Evolutionary conservation across 2,113 vertebrate species (phyloP).

Genomic region (Erythrocebus patas): DNA sequence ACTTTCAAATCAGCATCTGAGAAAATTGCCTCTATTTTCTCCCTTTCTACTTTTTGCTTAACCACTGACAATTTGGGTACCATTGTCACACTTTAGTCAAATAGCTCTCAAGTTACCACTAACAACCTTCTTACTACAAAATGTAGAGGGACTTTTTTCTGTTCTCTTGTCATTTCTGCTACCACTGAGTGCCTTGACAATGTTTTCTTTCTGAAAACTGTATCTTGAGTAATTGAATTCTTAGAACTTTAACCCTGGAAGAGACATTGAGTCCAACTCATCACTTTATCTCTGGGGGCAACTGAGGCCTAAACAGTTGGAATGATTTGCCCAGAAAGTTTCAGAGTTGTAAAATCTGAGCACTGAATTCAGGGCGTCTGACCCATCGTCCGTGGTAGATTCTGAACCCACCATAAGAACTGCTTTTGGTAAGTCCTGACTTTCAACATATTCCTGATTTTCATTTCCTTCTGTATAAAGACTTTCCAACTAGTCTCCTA

Average conservation of each 20-base stretch:
- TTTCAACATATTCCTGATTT: not conserved
- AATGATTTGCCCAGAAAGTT: not conserved
- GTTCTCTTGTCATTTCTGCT: not conserved
- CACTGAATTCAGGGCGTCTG: not conserved
- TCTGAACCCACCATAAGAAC: not conserved
- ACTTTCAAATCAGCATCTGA: slow-evolving; percentile 14
- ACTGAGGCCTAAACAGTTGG: not conserved
- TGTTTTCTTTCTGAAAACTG: not conserved
- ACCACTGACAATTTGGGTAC: not conserved
- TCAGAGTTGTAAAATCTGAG: not conserved
- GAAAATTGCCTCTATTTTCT: slow-evolving; percentile 54
- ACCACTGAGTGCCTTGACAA: not conserved
- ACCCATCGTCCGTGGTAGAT: not conserved
- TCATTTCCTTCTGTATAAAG: not conserved
- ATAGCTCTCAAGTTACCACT: not conserved
- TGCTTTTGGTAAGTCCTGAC: not conserved
- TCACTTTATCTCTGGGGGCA: not conserved
- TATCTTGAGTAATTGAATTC: not conserved
- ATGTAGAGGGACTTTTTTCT: not conserved
- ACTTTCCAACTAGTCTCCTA: not conserved
- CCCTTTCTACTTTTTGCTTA: slow-evolving; percentile 28
- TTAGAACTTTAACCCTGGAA: not conserved
- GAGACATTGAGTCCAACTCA: not conserved
- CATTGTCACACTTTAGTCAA: not conserved
- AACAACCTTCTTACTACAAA: not conserved